Conservation (phyloP, 30 jellyfish, hydroid and myxozoan species). For the Catostylus mosaicus region DNA sequence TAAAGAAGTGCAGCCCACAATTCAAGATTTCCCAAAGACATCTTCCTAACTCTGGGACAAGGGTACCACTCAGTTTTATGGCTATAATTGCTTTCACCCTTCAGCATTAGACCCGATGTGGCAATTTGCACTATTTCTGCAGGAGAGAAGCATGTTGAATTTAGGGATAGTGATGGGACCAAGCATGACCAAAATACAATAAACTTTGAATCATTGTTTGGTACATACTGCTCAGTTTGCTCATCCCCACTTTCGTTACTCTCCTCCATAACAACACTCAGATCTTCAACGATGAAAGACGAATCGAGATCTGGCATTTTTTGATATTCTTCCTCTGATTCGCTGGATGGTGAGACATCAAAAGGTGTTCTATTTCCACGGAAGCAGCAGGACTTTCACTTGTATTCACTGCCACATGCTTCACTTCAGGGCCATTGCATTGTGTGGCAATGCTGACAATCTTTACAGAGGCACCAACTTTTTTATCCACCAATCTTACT, state of each 20-base stretch:
- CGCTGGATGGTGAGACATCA: conserved; percentile 14
- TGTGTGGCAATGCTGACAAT: conserved; percentile 13
- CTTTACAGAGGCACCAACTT: not conserved
- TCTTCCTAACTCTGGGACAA: conserved; percentile 4
- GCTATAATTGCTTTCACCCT: not conserved
- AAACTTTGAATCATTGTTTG: conserved; percentile 30
- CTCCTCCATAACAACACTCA: not conserved
- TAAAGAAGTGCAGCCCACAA: conserved; percentile 32
- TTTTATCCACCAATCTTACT: not conserved
- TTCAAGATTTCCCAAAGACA: conserved; percentile 28
- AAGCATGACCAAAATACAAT: conserved; percentile 46
- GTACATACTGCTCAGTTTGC: conserved; percentile 1
- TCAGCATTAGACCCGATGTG: conserved; percentile 6
- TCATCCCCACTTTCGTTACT: conserved; percentile 24
- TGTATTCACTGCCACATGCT: not conserved
- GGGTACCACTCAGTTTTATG: conserved; percentile 29
- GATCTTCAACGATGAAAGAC: conserved; percentile 16
- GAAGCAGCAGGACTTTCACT: not conserved
- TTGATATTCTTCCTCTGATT: conserved; percentile 11
- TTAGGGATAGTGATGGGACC: conserved; percentile 14
- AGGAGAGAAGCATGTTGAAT: conserved; percentile 16
- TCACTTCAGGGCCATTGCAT: conserved; percentile 9
- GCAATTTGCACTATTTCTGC: conserved; percentile 3
- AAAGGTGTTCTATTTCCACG: not conserved
- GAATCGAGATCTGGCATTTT: conserved; percentile 15